Conservation (phyloP, 2,113 vertebrate genomes). For the Spizaetus ornatus region DNA sequence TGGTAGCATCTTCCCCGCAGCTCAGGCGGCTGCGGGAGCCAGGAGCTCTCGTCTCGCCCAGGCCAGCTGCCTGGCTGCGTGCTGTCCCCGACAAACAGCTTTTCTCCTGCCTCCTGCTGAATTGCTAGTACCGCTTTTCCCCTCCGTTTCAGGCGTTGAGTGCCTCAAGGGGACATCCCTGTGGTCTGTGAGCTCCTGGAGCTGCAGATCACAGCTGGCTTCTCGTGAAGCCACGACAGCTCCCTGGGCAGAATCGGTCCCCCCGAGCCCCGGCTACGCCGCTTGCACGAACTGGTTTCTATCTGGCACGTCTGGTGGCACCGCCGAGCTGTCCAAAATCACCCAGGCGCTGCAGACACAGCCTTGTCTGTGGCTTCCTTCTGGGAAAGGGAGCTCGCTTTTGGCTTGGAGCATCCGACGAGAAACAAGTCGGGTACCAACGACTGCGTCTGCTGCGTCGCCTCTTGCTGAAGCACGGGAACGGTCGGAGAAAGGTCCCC, state of each 20-base stretch:
- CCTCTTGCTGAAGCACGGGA: background rate
- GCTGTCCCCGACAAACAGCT: background rate
- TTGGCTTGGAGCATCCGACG: background rate
- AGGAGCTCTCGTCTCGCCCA: background rate
- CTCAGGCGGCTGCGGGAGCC: background rate
- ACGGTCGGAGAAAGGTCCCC: background rate
- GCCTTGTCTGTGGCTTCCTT: background rate
- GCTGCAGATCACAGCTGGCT: background rate
- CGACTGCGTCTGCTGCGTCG: accelerated
- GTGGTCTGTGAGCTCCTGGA: background rate
- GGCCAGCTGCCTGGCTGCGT: background rate
- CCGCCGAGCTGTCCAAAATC: background rate
- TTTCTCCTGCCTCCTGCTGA: background rate
- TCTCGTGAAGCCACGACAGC: accelerated
- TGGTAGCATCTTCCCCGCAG: background rate
- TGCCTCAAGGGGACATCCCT: background rate
- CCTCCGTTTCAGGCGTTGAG: background rate
- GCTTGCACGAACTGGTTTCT: background rate
- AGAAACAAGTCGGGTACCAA: background rate
- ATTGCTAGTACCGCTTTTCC: background rate
- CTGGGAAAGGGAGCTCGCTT: background rate
- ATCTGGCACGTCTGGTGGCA: accelerated
- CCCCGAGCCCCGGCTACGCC: accelerated
- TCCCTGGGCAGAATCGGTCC: background rate
- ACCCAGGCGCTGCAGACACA: accelerated